Base-by-base conservation (phyloP, 2,888 invertebrate genomes). In the Xylota segnis region DNA sequence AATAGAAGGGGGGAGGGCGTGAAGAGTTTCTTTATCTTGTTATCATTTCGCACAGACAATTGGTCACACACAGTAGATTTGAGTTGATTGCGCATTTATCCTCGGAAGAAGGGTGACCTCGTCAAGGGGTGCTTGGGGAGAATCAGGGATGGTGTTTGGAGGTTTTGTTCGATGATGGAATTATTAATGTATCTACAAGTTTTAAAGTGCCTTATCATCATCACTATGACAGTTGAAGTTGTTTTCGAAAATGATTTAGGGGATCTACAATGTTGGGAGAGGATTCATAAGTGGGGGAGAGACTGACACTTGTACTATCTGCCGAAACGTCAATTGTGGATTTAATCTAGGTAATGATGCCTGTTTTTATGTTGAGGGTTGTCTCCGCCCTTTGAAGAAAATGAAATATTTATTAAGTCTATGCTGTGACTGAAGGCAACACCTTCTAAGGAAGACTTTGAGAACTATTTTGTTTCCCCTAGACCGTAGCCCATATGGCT, bases 31-130 rank as follows among this genome's bases (percentile, higher is more conserved):
- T 61, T 54, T 83, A 77, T 77, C 72, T 37, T 77, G 71, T 77
- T 77, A 72, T 76, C 76, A 59, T 70, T 70, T 78, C 63, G 63
- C 79, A 75, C 52, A 70, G 65, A 61, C 72, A 83, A 72, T 72
- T 78, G 72, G 59, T 66, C 59, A 56, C 34, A 65, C 12, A 77
- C 61, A 58, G 71, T 54, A 47, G 58, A 76, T 65, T 76, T 27
- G 45, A 77, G 65, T 63, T 78, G 72, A 77, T 74, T 74, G 68
- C 56, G 59, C 45, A 61, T 52, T 54, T 68, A 68, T 40, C 29
- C 29, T 43, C 47, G 14, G 32, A 5, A 27, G 59, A 40, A 34
- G 52, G 66, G 58, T 45, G 71, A 59, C 47, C 71, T 71, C 71
- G 52, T 68, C 40, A 65, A 50, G 40, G 65, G 50, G 65, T 65